Conservation (phyloP, 2,113 vertebrate species). For the Hassar affinis region DNA sequence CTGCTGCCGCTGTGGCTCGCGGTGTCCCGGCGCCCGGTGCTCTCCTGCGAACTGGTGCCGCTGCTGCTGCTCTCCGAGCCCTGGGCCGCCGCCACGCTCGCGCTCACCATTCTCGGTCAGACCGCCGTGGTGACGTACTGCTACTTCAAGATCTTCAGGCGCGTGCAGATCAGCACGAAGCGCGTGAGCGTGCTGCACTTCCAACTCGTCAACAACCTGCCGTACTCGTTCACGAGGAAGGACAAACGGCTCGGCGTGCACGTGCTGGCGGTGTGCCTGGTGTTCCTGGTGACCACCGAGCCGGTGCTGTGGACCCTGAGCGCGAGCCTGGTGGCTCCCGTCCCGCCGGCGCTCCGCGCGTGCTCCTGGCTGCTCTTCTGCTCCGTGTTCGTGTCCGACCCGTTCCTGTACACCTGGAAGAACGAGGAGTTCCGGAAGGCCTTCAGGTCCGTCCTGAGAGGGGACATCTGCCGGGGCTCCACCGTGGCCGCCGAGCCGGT, state of each 20-base stretch:
- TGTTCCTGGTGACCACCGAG: slow-evolving; percentile 81
- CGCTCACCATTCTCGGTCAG: slow-evolving; percentile 76
- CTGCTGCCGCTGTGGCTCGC: slow-evolving; percentile 75
- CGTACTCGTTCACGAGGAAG: slow-evolving; percentile 71
- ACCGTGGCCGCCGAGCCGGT: slow-evolving; percentile 54
- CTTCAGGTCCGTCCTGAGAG: slow-evolving; percentile 74
- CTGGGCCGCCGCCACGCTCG: slow-evolving; percentile 73
- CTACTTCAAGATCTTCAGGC: slow-evolving; percentile 83
- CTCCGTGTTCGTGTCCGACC: slow-evolving; percentile 80
- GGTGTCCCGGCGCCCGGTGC: slow-evolving; percentile 43
- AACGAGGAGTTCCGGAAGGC: slow-evolving; percentile 85
- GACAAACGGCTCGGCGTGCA: slow-evolving; percentile 80
- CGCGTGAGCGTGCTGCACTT: slow-evolving; percentile 86
- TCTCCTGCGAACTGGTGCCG: slow-evolving; percentile 48
- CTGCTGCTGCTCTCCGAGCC: slow-evolving; percentile 57
- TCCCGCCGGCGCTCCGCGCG: slow-evolving; percentile 73
- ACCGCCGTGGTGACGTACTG: slow-evolving; percentile 79
- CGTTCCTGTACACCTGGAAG: slow-evolving; percentile 85
- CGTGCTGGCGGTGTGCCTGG: slow-evolving; percentile 80
- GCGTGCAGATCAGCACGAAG: slow-evolving; percentile 82
- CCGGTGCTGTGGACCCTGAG: slow-evolving; percentile 80
- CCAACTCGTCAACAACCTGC: slow-evolving; percentile 82
- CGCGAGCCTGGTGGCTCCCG: slow-evolving; percentile 71
- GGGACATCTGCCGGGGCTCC: slow-evolving; percentile 37
- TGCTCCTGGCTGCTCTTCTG: slow-evolving; percentile 82